phyloP scores from a whole-genome alignment of 1,140 invertebrate genomes.

The Cydia pomonella region DNA sequence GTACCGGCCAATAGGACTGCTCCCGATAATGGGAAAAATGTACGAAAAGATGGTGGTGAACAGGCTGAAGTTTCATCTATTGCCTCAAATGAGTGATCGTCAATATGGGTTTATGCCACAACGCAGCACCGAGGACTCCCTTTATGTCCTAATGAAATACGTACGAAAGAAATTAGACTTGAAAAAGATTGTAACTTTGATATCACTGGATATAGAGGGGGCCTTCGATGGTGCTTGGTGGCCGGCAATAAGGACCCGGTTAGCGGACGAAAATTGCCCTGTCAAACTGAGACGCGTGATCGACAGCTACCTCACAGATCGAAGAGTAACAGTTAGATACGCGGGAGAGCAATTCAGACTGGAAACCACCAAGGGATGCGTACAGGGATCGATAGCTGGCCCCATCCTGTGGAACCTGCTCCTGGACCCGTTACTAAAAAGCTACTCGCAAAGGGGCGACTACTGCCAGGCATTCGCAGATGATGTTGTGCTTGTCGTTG shows the following conservation, averaged over 20 bases:
- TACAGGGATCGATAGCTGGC: conserved; percentile 18
- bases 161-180: not conserved
- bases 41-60: conserved; percentile 16
- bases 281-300: not conserved
- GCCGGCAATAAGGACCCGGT: not conserved
- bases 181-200: conserved; percentile 1
- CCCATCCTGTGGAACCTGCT: conserved; percentile 18
- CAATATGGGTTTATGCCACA: conserved; percentile 31
- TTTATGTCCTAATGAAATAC: not conserved
- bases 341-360: not conserved
- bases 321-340: conserved; percentile 19
- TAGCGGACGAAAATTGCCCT: not conserved
- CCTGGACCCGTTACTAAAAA: conserved; percentile 1
- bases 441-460: not conserved
- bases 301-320: conserved; percentile 13
- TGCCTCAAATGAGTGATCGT: not conserved
- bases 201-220: conserved; percentile 28
- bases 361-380: conserved; percentile 7
- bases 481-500: not conserved
- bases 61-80: not conserved
- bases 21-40: conserved; percentile 20
- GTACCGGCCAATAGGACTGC: conserved; percentile 1
- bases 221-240: conserved; percentile 28
- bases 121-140: too few relatives aligned
- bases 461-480: conserved; percentile 5